Base-by-base conservation (phyloP, 1,140 invertebrate genomes). In the Sinella curviseta region DNA sequence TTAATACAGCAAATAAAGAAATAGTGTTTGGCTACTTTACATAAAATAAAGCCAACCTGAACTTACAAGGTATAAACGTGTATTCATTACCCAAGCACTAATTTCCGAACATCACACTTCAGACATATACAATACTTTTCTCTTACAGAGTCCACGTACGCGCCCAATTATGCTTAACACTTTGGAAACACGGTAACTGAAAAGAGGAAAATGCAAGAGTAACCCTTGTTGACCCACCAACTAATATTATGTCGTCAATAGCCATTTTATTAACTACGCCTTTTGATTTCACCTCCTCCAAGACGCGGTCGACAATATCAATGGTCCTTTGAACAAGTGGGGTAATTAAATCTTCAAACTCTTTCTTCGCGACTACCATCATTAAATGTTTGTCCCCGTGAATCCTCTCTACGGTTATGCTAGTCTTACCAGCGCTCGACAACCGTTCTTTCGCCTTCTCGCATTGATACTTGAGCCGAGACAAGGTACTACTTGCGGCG, bases 231-330 rank as follows among this genome's bases (percentile, higher is more conserved):
- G 86, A 86, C 4, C 86, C 86, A 34, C 86, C 86, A 30, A 86
- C 85, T 14, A 87, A 77, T 4, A 87, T 84, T 60, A 87, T 83
- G 60, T 87, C 89, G 78, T 91, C 83, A 30, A 91, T 86, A 73
- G 80, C 73, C 28, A 76, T 74, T 78, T 86, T n/a, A n/a, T n/a
- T n/a, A n/a, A n/a, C n/a, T n/a, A n/a, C n/a, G 86, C 54, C 85
- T 67, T 67, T 87, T 57, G 65, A 67, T 12, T 24, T n/a, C 24
- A 4, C n/a, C 4, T 30, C 28, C 24, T 67, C 24, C 24, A 67
- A 24, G n/a, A n/a, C n/a, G 4, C 28, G n/a, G n/a, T 67, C 60
- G 8, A 67, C 60, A 67, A 67, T 67, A 30, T n/a, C 28, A 24
- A 67, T 67, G 12, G 60, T 24, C n/a, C 24, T 30, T 12, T 67